Evolutionary conservation across 2,797 vertebrate genomes (phyloP), one percentile per base, ranked within the genome.

Genomic region (Corythornis leucogaster): DNA sequence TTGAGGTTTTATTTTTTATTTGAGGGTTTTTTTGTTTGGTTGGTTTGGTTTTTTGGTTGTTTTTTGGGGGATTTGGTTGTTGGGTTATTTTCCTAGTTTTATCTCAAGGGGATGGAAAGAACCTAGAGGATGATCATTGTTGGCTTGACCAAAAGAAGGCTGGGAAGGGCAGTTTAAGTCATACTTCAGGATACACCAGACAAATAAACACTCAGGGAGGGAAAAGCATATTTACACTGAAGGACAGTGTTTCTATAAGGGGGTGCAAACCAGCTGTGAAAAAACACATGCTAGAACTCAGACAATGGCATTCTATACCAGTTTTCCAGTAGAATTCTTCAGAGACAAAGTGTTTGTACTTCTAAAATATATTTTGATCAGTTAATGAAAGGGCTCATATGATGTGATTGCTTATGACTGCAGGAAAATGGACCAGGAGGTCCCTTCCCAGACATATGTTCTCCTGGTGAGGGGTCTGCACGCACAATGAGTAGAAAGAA

Each of bases 221-320:
- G 4, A 86, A 62, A 76, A 50, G 7, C 10, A 46, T 31, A 15
- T 66, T 75, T 64, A 86, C 55, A 19, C 43, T 15, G 43, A 93
- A 70, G 61, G 50, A 67, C 31, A 59, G 64, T 3, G 28, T 3
- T 74, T 75, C 35, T 64, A 33, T 48, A 77, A 74, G 43, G 8
- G 40, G n/a, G 53, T 85, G 25, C 48, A 92, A 84, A 63, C 75
- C 91, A 82, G 71, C 81, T 94, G 82, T 54, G 82, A 77, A 18
- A 53, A 94, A 91, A 87, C 11, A 82, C n/a, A 85, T 7, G 7
- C 54, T 77, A 80, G 61, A 77, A 50, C 70, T 19, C 73, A 79
- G 62, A 86, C 25, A 5, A 14, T 4, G 30, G 89, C 18, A 28
- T 61, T 83, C 84, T 61, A 25, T 12, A 50, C 8, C 81, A 38